Evolutionary conservation across 2,113 vertebrate genomes (phyloP).

Genomic region (Bungarus multicinctus): DNA sequence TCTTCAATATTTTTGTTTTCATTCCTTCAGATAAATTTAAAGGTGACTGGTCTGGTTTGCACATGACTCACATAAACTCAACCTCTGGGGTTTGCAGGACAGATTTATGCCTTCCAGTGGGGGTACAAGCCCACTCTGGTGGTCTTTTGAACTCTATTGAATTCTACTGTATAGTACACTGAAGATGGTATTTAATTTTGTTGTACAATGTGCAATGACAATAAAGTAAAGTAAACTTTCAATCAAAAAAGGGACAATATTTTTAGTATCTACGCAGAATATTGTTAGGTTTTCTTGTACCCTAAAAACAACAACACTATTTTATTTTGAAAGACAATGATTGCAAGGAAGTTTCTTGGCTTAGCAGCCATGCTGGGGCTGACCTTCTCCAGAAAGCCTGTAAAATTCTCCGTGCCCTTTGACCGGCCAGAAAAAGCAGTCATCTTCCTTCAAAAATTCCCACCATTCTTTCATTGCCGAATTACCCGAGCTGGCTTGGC

Average conservation of each 20-base stretch:
- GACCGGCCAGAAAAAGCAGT: slow-evolving; percentile 64
- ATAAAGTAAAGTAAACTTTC: background rate
- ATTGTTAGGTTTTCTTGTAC: background rate
- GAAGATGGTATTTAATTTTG: no score
- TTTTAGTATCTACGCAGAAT: background rate
- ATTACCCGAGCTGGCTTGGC: slow-evolving; percentile 16
- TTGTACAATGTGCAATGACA: no score
- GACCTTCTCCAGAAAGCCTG: slow-evolving; percentile 41
- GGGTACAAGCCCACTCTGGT: background rate
- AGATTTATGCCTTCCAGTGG: background rate
- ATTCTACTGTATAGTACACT: no score
- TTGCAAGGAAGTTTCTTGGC: background rate
- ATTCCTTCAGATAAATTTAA: background rate
- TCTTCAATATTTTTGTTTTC: background rate
- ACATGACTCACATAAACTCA: background rate
- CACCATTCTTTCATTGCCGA: slow-evolving; percentile 46
- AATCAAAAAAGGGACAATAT: background rate
- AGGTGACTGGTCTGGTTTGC: background rate
- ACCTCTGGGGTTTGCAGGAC: background rate
- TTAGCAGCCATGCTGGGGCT: rapidly evolving
- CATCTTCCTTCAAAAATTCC: slow-evolving; percentile 68
- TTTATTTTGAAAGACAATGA: background rate
- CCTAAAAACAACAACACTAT: background rate
- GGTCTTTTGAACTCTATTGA: background rate
- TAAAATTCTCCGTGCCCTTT: slow-evolving; percentile 44